Conservation (phyloP, 2,888 invertebrate species). For the Drosophila helvetica region DNA sequence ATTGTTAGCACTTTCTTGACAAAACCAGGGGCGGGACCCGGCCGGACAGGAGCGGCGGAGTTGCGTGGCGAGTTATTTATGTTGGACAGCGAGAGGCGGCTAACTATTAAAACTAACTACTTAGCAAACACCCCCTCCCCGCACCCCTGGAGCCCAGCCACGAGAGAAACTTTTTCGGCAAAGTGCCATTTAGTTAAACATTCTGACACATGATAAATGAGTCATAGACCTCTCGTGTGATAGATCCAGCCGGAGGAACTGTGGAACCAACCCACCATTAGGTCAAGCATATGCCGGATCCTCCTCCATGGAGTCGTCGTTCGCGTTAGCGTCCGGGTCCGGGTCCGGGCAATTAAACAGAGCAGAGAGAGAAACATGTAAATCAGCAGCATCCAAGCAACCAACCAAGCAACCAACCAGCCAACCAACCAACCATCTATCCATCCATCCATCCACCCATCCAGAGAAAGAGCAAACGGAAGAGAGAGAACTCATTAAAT, state of each 20-base stretch:
- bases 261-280: slow-evolving; percentile 29
- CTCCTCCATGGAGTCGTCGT: slow-evolving; percentile 12
- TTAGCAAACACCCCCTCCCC: slow-evolving; percentile 66
- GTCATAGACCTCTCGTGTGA: slow-evolving; percentile 54
- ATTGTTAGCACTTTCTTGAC: slow-evolving; percentile 71
- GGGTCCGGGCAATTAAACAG: slow-evolving; percentile 69
- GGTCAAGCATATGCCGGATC: slow-evolving; percentile 41
- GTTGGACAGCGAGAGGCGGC: slow-evolving; percentile 52
- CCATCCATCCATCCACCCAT: slow-evolving; percentile 10
- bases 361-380: slow-evolving; percentile 62
- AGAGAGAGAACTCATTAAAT: slow-evolving; percentile 71
- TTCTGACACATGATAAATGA: slow-evolving; percentile 81
- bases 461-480: background rate
- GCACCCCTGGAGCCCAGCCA: background rate
- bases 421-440: slow-evolving; percentile 5
- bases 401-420: background rate
- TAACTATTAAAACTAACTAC: slow-evolving; percentile 80
- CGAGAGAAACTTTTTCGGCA: slow-evolving; percentile 68
- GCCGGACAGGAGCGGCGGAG: slow-evolving; percentile 10
- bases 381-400: slow-evolving; percentile 43
- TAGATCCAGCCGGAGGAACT: slow-evolving; percentile 31
- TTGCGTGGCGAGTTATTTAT: slow-evolving; percentile 72
- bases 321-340: slow-evolving; percentile 26
- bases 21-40: slow-evolving; percentile 16
- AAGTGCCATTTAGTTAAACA: slow-evolving; percentile 79